Conservation (phyloP, 2,113 vertebrate species). For the Arvicanthis niloticus region DNA sequence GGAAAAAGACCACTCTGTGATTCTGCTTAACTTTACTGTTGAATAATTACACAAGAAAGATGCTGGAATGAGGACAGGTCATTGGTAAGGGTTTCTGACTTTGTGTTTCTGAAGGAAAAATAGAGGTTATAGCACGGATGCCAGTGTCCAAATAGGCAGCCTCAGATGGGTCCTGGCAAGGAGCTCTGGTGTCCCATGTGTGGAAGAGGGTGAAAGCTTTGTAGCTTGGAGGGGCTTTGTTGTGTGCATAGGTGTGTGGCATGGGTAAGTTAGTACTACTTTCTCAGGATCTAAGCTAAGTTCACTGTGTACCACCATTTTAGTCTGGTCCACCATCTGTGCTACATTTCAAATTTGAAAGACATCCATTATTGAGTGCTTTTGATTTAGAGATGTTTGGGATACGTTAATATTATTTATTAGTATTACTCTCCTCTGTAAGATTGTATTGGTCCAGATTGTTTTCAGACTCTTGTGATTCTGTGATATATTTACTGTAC, state of each 20-base stretch:
- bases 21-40: not conserved
- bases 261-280: not conserved
- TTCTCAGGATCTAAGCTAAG: not conserved
- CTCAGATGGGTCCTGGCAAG: not conserved
- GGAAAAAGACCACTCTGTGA: not conserved
- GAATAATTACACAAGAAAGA: not conserved
- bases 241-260: not conserved
- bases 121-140: not conserved
- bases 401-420: not conserved
- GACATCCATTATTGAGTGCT: not conserved
- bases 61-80: not conserved
- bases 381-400: slow-evolving; percentile 11
- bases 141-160: not conserved
- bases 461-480: not conserved
- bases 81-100: slow-evolving; percentile 1
- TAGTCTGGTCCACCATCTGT: not conserved
- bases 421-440: not conserved
- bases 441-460: not conserved
- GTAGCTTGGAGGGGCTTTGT: not conserved
- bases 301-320: not conserved
- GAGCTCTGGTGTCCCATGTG: not conserved
- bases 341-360: not conserved
- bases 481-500: not conserved
- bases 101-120: not conserved
- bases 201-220: not conserved